Percentiles rank a stretch among this genome's conserved stretches.
Evolutionary conservation across 2,113 vertebrate species (phyloP).

Genomic region (Hucho hucho): DNA sequence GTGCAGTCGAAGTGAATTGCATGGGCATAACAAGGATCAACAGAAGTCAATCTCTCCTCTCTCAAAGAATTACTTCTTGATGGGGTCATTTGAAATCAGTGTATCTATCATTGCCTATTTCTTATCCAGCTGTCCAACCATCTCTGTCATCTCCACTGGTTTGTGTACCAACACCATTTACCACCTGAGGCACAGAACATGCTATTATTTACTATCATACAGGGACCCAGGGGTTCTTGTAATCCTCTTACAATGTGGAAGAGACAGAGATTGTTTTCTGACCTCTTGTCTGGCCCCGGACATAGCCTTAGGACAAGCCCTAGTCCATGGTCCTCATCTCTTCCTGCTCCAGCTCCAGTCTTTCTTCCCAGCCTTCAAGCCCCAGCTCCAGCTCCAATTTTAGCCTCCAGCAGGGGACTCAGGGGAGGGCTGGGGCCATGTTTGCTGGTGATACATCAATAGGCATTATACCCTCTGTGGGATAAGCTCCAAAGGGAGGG

Average conservation of each 20-base stretch:
- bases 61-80: neutral
- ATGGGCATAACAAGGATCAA: neutral
- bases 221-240: conserved; percentile 41
- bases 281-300: conserved; percentile 53
- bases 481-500: conserved; percentile 55
- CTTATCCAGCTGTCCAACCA: too few species aligned
- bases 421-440: conserved; percentile 40
- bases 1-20: too few species aligned
- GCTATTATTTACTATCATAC: conserved; percentile 35
- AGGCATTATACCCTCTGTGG: conserved; percentile 57
- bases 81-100: conserved; percentile 29
- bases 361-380: conserved; percentile 19
- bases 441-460: conserved; percentile 65
- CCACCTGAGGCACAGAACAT: conserved; percentile 29
- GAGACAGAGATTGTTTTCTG: conserved; percentile 45
- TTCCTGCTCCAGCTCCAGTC: conserved; percentile 20
- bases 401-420: conserved; percentile 60
- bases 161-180: conserved; percentile 7
- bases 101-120: neutral
- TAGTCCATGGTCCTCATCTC: conserved; percentile 28
- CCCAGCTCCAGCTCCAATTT: conserved; percentile 52
- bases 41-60: too few species aligned
- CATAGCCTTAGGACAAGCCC: conserved; percentile 47
- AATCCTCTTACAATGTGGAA: conserved; percentile 57
- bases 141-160: neutral